A percentile compares a stretch with the other conserved stretches of the same genome.
phyloP scores from a whole-genome alignment of 2,113 vertebrate genomes.

The Anseranas semipalmata region DNA sequence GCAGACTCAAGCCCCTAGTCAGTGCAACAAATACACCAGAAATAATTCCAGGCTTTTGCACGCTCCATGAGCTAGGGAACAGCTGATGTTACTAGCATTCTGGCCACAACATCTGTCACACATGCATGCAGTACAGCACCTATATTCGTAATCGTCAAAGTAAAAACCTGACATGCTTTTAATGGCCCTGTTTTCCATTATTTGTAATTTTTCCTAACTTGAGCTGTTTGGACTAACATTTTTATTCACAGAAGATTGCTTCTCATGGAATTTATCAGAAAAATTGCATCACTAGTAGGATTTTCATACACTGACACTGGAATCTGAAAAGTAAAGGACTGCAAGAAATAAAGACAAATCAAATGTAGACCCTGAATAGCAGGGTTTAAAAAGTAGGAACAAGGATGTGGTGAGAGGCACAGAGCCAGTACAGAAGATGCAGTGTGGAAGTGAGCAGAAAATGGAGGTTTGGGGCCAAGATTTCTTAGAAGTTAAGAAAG shows the following conservation, averaged over 20 bases:
- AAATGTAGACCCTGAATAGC: background rate
- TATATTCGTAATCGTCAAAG: background rate
- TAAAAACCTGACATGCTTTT: background rate
- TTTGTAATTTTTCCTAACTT: background rate
- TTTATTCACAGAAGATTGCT: background rate
- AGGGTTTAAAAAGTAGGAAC: background rate
- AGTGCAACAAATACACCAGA: background rate
- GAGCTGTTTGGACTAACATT: background rate
- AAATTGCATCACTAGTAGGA: background rate
- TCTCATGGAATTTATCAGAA: background rate
- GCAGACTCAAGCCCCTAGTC: background rate
- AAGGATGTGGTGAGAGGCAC: background rate
- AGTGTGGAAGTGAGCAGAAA: background rate
- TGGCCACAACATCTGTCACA: background rate
- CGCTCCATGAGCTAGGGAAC: background rate
- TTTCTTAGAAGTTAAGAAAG: background rate
- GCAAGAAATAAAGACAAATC: background rate
- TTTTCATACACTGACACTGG: background rate
- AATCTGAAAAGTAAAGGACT: background rate
- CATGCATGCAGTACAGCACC: background rate
- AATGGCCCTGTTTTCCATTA: slow-evolving; percentile 1
- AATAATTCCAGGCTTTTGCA: background rate
- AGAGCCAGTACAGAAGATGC: background rate
- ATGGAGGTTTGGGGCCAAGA: background rate
- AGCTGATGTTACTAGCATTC: background rate